Evolutionary conservation across 2,888 invertebrate genomes (phyloP).

Genomic region (Sphinx pinastri): DNA sequence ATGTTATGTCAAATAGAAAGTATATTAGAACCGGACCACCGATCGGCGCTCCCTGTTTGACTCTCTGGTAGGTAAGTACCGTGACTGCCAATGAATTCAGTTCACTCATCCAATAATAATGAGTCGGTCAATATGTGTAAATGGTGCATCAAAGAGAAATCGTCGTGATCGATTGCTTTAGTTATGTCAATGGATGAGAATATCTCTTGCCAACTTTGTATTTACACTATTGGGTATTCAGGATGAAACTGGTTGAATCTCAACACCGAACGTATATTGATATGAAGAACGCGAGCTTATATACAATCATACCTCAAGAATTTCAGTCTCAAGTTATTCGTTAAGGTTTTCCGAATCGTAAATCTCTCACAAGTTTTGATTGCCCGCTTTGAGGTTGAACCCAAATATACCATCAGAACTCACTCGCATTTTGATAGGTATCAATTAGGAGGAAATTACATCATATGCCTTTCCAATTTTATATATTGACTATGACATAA

Average conservation of each 20-base stretch:
- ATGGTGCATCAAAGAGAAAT: constrained; percentile 21
- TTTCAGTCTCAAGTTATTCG: no score
- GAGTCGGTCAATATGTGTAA: constrained; percentile 21
- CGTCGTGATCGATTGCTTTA: neutral
- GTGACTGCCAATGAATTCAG: constrained; percentile 46
- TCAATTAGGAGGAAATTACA: no score
- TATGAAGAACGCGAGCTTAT: no score
- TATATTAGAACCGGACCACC: constrained; percentile 26
- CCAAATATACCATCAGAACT: no score
- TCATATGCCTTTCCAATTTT: neutral
- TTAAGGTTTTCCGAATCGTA: no score
- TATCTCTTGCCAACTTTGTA: neutral
- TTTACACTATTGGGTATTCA: neutral
- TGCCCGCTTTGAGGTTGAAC: no score
- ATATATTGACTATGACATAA: neutral
- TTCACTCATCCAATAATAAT: constrained; percentile 23
- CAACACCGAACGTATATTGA: no score
- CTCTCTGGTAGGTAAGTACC: constrained; percentile 53
- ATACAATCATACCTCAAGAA: no score
- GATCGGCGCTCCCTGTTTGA: constrained; percentile 17
- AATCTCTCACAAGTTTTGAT: no score
- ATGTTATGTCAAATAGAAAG: constrained; percentile 30
- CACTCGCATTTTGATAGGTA: no score
- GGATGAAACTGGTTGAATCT: no score
- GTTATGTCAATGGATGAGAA: neutral